Evolutionary conservation across 2,888 invertebrate genomes (phyloP).

Genomic region (Melanostoma mellinum): DNA sequence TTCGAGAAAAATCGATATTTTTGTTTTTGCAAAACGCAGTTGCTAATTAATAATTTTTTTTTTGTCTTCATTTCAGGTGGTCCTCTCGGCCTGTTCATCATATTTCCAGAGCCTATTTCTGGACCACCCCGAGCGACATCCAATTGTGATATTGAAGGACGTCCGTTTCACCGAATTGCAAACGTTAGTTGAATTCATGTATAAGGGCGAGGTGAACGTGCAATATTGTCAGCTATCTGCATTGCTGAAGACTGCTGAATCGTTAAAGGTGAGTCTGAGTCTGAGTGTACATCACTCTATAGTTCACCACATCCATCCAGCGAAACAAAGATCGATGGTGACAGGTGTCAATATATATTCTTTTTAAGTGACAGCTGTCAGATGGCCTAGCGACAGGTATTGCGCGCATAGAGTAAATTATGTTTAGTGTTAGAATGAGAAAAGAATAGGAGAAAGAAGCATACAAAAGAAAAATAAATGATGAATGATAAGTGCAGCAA

Average conservation of each 20-base stretch:
- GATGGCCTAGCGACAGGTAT: slow-evolving; percentile 48
- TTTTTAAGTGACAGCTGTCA: slow-evolving; percentile 48
- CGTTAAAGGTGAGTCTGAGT: slow-evolving; percentile 87
- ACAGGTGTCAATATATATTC: slow-evolving; percentile 54
- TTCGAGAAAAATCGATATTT: background rate
- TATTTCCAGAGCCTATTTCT: slow-evolving; percentile 97
- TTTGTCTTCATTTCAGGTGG: slow-evolving; percentile 85
- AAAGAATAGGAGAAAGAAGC: slow-evolving; percentile 33
- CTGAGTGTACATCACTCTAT: background rate
- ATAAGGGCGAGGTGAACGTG: slow-evolving; percentile 97
- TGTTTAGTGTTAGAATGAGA: slow-evolving; percentile 55
- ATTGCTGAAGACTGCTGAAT: slow-evolving; percentile 95
- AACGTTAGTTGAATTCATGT: slow-evolving; percentile 97
- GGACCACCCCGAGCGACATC: slow-evolving; percentile 95
- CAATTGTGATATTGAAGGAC: slow-evolving; percentile 97
- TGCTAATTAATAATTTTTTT: slow-evolving; percentile 2
- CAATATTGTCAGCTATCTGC: slow-evolving; percentile 96
- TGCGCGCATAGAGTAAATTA: slow-evolving; percentile 59
- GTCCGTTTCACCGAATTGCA: slow-evolving; percentile 94
- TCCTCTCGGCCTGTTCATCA: slow-evolving; percentile 96
- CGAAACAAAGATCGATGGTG: slow-evolving; percentile 51
- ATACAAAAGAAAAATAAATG: slow-evolving; percentile 4
- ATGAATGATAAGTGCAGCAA: slow-evolving; percentile 26
- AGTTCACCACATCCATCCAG: background rate
- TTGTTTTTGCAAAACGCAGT: background rate